These are phyloP conservation scores for Pteronotus mesoamericanus DNA, from an alignment of 2,797 vertebrate genomes.

Conservation along the genomic window DNA sequence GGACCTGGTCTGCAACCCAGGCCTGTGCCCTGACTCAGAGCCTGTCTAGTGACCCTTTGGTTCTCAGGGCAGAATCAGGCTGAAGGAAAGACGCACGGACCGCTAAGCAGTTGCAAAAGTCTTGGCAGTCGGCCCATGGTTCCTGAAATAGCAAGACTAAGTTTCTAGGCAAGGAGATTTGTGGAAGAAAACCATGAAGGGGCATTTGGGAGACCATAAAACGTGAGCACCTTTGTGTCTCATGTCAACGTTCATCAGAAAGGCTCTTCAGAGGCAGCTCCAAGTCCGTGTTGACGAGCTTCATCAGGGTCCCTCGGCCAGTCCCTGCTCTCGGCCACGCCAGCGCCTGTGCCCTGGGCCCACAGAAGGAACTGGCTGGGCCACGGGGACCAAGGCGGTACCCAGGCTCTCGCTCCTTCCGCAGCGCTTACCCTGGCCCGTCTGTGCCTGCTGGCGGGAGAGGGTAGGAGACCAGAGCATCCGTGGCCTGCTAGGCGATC, in stretches of 20 bases:
- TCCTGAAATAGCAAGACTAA: background rate
- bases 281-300: background rate
- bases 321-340: no score
- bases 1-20: no score
- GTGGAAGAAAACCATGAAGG: background rate
- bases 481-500: background rate
- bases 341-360: background rate
- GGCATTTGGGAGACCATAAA: background rate
- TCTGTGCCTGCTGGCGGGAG: background rate
- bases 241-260: background rate
- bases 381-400: no score
- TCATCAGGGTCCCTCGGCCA: background rate
- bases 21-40: no score
- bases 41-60: no score
- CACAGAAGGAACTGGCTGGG: background rate
- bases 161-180: background rate
- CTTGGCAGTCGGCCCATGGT: background rate
- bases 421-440: no score
- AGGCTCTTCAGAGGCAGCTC: background rate
- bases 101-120: background rate
- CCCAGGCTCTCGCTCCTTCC: no score
- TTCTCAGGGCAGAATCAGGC: no score
- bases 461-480: background rate
- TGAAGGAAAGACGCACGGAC: background rate
- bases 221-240: background rate